A percentile compares a stretch with the other conserved stretches of the same genome.
Conservation (phyloP, 2,888 invertebrate genomes). For the Diadegma fenestrale region DNA sequence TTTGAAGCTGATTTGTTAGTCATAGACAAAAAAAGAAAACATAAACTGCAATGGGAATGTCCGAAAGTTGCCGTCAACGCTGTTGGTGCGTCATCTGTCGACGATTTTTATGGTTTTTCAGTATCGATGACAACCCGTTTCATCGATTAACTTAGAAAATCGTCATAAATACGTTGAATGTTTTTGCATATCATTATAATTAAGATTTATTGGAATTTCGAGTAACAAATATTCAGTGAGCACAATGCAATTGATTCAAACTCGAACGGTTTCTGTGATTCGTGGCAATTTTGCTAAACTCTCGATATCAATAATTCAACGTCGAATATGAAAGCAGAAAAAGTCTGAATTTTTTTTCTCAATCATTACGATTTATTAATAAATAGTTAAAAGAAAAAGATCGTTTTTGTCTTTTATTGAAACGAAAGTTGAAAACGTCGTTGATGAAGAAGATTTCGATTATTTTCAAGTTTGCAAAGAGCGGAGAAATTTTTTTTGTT, state of each 20-base stretch:
- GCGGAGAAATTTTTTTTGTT: background rate
- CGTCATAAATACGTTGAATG: no score
- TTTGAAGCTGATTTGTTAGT: slow-evolving; percentile 6
- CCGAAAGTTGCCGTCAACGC: background rate
- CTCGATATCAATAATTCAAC: no score
- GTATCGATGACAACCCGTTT: background rate
- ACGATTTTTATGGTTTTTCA: background rate
- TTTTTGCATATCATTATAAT: no score
- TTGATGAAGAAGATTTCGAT: background rate
- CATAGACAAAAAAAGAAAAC: background rate
- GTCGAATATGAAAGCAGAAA: no score
- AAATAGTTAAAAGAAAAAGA: background rate
- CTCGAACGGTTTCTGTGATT: background rate
- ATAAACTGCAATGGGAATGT: background rate
- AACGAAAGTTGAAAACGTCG: no score
- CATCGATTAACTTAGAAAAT: background rate
- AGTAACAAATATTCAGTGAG: no score
- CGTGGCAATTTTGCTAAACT: background rate
- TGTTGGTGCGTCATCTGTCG: background rate
- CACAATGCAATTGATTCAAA: background rate
- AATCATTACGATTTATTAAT: background rate
- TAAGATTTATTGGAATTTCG: no score
- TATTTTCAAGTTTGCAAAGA: background rate
- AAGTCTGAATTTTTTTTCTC: background rate
- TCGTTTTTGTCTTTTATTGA: no score